Evolutionary conservation across 2,113 vertebrate species (phyloP).

Genomic region (Myiopsitta monachus): DNA sequence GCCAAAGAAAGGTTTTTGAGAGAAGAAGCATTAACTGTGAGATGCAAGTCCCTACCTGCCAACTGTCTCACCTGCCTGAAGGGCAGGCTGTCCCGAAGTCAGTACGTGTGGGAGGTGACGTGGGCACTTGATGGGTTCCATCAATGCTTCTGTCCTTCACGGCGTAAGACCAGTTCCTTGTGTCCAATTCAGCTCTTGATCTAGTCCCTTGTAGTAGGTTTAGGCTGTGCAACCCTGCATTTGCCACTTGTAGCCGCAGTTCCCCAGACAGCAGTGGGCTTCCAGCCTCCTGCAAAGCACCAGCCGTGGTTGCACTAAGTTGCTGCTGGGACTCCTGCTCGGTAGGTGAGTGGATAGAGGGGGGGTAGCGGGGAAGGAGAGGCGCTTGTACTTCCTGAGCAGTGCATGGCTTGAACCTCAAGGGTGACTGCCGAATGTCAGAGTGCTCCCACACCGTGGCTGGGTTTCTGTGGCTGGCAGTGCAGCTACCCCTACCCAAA

Average conservation of each 20-base stretch:
- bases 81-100: no score
- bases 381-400: neutral
- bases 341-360: neutral
- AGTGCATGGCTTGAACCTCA: rapidly evolving
- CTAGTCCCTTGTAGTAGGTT: neutral
- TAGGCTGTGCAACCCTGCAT: rapidly evolving
- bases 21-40: neutral
- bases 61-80: neutral
- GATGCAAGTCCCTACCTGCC: neutral
- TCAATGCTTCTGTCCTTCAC: neutral
- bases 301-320: rapidly evolving
- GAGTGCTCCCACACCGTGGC: rapidly evolving
- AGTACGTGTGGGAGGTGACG: neutral
- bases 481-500: neutral
- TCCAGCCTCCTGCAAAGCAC: rapidly evolving
- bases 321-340: rapidly evolving
- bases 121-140: neutral
- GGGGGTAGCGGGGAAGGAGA: neutral
- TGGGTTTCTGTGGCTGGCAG: neutral
- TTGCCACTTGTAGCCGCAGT: neutral
- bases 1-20: neutral
- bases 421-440: rapidly evolving
- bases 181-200: no score
- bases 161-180: neutral
- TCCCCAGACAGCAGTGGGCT: rapidly evolving